phyloP scores from a whole-genome alignment of 1,140 invertebrate species.

The Rhagoletis zephyria region DNA sequence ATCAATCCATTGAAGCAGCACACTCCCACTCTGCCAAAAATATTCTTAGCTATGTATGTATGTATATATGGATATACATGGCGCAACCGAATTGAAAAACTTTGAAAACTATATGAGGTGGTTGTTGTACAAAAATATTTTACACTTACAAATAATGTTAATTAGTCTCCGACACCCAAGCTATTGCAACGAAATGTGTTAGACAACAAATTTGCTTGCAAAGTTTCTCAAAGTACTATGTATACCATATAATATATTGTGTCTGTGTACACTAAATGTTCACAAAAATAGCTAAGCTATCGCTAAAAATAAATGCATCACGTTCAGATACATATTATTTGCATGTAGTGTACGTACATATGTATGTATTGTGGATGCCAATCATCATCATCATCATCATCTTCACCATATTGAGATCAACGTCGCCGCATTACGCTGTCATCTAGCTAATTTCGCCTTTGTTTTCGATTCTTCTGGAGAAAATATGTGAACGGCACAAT shows the following conservation, averaged over 20 bases:
- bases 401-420: conserved; percentile 28
- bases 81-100: background rate
- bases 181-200: background rate
- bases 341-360: background rate
- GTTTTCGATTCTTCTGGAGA: conserved; percentile 47
- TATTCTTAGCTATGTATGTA: background rate
- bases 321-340: background rate
- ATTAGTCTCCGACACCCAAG: background rate
- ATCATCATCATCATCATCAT: conserved; percentile 16
- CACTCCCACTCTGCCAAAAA: background rate
- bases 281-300: conserved; percentile 22
- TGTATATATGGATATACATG: background rate
- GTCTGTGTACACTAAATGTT: background rate
- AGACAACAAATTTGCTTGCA: background rate
- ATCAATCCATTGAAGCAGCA: background rate
- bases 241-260: background rate
- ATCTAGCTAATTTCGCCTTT: conserved; percentile 34
- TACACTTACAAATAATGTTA: background rate
- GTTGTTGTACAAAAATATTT: background rate
- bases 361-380: background rate
- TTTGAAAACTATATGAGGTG: too few species aligned
- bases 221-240: background rate
- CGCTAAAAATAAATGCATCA: conserved; percentile 15
- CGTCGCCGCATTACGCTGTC: background rate
- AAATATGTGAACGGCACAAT: background rate